These are phyloP conservation scores for Melanotaenia trifasciata DNA, from an alignment of 2,797 vertebrate genomes.

Conservation along the genomic window DNA sequence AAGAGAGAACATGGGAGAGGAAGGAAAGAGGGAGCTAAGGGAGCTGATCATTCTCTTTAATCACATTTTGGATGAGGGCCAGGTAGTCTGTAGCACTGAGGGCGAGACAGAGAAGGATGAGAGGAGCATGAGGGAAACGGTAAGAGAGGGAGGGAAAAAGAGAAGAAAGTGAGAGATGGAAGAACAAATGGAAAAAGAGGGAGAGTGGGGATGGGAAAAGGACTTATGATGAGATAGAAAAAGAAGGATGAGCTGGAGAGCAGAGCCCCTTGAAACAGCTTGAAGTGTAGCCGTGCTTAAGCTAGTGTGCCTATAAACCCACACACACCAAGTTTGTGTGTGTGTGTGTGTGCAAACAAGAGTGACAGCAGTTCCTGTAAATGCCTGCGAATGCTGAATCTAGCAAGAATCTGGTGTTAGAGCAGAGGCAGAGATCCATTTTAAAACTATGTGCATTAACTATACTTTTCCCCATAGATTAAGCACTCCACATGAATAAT, in stretches of 20 bases:
- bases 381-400: constrained; percentile 96
- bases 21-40: constrained; percentile 78
- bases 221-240: constrained; percentile 59
- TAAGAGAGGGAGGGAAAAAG: constrained; percentile 67
- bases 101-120: constrained; percentile 69
- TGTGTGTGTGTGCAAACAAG: constrained; percentile 41
- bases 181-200: constrained; percentile 76
- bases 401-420: constrained; percentile 96
- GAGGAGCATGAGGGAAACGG: constrained; percentile 58
- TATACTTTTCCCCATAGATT: constrained; percentile 99
- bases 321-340: constrained; percentile 35
- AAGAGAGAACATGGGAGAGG: constrained; percentile 65
- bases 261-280: constrained; percentile 84
- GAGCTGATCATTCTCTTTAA: constrained; percentile 99
- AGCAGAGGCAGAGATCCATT: constrained; percentile 93
- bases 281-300: constrained; percentile 89
- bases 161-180: constrained; percentile 52
- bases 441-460: constrained; percentile 99
- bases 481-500: constrained; percentile 99
- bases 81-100: constrained; percentile 92
- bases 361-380: constrained; percentile 90
- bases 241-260: constrained; percentile 74
- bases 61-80: constrained; percentile 97
- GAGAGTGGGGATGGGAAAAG: constrained; percentile 68
- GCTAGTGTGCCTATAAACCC: constrained; percentile 60